phyloP scores from a whole-genome alignment of 2,113 vertebrate genomes.

The Clinocottus analis region DNA sequence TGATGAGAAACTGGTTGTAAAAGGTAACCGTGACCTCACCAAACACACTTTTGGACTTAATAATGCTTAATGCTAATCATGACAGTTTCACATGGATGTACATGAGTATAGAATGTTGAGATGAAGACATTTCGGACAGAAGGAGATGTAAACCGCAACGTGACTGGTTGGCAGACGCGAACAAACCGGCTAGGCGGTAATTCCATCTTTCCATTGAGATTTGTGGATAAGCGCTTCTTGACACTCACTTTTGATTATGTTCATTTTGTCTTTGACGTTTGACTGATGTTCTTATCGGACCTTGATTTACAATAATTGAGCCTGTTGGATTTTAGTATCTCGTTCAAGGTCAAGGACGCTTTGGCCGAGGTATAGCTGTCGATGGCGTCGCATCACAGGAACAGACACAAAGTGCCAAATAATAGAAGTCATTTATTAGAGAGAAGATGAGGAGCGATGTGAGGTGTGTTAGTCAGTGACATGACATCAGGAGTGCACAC shows the following conservation, averaged over 20 bases:
- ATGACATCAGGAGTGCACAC: not conserved
- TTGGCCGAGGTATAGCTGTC: not conserved
- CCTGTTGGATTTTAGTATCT: constrained; percentile 30
- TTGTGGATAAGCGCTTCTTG: constrained; percentile 7
- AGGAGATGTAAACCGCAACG: not conserved
- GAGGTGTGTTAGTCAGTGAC: not conserved
- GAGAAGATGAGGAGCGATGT: not conserved
- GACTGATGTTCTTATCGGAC: constrained; percentile 39
- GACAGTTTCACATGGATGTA: not conserved
- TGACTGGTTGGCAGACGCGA: not conserved
- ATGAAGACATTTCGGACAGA: not conserved
- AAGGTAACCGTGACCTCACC: not conserved
- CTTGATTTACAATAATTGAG: constrained; percentile 48
- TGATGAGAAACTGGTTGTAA: not conserved
- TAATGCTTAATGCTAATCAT: too few species aligned
- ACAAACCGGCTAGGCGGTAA: not conserved
- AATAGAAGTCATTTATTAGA: not conserved
- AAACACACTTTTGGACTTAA: not conserved
- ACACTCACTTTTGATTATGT: constrained; percentile 34
- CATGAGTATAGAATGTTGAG: not conserved
- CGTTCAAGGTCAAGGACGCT: constrained; percentile 38
- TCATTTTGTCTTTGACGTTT: constrained; percentile 44
- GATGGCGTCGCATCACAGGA: not conserved
- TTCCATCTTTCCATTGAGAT: not conserved
- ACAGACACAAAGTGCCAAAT: not conserved